A percentile compares a stretch with the other conserved stretches of the same genome.
Evolutionary conservation across 2,797 vertebrate species (phyloP).

Genomic region (Mus caroli): DNA sequence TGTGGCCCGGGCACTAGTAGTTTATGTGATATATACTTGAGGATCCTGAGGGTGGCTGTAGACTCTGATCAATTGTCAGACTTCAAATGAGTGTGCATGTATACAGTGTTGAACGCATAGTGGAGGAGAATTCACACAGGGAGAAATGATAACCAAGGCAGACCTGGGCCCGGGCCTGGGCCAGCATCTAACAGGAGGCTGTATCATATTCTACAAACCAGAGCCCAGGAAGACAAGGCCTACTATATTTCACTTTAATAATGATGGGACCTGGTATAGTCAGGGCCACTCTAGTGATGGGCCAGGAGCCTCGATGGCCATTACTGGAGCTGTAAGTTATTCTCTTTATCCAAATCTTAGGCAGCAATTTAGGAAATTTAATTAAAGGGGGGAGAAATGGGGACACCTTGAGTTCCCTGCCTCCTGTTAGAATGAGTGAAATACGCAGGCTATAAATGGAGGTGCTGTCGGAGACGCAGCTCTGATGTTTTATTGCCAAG

Average conservation of each 20-base stretch:
- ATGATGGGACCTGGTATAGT: slow-evolving; percentile 7
- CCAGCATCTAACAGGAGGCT: neutral
- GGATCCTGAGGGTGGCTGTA: neutral
- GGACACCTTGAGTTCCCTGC: slow-evolving; percentile 75
- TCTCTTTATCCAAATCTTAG: slow-evolving; percentile 84
- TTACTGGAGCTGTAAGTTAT: slow-evolving; percentile 79
- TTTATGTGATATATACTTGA: neutral
- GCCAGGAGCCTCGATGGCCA: neutral
- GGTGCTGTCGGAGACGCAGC: slow-evolving; percentile 80
- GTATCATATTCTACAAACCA: slow-evolving; percentile 35
- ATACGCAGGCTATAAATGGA: slow-evolving; percentile 83
- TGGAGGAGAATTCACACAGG: neutral
- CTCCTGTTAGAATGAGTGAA: slow-evolving; percentile 82
- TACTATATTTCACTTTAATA: slow-evolving; percentile 71
- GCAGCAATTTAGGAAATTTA: slow-evolving; percentile 85
- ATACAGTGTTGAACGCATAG: neutral
- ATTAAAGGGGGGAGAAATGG: slow-evolving; percentile 83
- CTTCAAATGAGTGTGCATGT: neutral
- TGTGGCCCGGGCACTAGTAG: neutral
- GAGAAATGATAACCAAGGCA: neutral
- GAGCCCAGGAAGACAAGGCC: slow-evolving; percentile 41
- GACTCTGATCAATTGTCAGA: neutral
- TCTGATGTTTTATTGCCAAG: slow-evolving; percentile 81
- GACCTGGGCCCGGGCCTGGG: neutral
- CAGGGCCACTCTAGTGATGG: slow-evolving; percentile 11